phyloP scores from a whole-genome alignment of 2,888 invertebrate genomes.

The Lasioglossum villosulum region DNA sequence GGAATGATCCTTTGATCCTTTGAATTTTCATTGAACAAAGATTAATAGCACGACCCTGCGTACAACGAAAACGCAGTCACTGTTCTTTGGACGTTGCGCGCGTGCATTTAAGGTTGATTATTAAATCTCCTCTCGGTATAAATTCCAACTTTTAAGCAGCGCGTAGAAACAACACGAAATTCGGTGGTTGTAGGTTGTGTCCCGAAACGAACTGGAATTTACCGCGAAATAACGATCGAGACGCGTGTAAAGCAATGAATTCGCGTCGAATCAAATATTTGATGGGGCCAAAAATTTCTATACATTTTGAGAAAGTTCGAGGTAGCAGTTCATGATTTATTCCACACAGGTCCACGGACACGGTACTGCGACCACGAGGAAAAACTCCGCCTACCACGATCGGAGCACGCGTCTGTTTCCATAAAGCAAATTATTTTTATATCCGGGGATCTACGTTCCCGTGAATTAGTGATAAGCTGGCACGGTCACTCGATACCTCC shows the following conservation, averaged over 20 bases:
- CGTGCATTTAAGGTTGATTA: too few species aligned
- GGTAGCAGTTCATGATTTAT: constrained; percentile 75
- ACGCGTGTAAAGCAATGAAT: neutral
- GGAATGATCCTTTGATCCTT: too few species aligned
- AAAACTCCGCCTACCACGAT: constrained; percentile 51
- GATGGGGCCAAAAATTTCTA: constrained; percentile 41
- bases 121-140: neutral
- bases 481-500: constrained; percentile 73
- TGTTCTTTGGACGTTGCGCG: too few species aligned
- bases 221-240: neutral
- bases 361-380: constrained; percentile 57
- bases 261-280: constrained; percentile 26
- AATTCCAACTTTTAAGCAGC: neutral
- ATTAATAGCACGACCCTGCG: too few species aligned
- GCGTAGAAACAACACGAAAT: neutral
- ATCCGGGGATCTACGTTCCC: constrained; percentile 79
- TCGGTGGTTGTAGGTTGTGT: neutral
- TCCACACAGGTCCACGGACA: constrained; percentile 62
- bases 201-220: neutral
- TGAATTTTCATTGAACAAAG: too few species aligned
- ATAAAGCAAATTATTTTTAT: constrained; percentile 84
- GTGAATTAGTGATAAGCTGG: constrained; percentile 82
- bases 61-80: too few species aligned
- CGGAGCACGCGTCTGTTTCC: constrained; percentile 81
- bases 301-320: constrained; percentile 56